Evolutionary conservation across 2,888 invertebrate genomes (phyloP).

Genomic region (Rotaria socialis): DNA sequence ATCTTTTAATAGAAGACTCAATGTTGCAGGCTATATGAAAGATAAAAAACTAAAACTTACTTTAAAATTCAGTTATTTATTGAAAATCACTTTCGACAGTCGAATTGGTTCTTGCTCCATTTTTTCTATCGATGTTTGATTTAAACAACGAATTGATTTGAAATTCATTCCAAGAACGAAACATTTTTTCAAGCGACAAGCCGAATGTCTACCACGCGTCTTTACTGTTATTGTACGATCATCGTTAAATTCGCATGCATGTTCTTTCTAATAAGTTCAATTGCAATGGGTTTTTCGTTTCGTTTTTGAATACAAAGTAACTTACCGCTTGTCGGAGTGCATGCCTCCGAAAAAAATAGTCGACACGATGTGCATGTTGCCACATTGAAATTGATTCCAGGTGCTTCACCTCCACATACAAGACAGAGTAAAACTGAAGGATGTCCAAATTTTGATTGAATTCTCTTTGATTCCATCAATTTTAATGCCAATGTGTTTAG

Average conservation of each 20-base stretch:
- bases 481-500: too few species aligned
- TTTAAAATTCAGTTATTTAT: too few species aligned
- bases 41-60: too few species aligned
- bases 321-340: not conserved
- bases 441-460: not conserved
- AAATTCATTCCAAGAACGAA: too few species aligned
- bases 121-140: too few species aligned
- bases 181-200: too few species aligned
- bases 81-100: too few species aligned
- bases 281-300: not conserved
- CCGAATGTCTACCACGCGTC: too few species aligned
- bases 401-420: not conserved
- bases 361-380: not conserved
- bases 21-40: not conserved
- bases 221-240: too few species aligned
- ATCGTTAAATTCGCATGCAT: not conserved
- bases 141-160: too few species aligned
- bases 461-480: not conserved
- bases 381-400: not conserved
- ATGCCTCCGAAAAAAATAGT: not conserved
- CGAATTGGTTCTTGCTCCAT: too few species aligned
- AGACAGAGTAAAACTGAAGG: not conserved
- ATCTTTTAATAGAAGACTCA: not conserved
- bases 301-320: not conserved
- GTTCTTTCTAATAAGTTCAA: not conserved